Evolutionary conservation across 1,140 invertebrate genomes (phyloP), one percentile per base, ranked within the genome.

Genomic region (Zaprionus nigranus): DNA sequence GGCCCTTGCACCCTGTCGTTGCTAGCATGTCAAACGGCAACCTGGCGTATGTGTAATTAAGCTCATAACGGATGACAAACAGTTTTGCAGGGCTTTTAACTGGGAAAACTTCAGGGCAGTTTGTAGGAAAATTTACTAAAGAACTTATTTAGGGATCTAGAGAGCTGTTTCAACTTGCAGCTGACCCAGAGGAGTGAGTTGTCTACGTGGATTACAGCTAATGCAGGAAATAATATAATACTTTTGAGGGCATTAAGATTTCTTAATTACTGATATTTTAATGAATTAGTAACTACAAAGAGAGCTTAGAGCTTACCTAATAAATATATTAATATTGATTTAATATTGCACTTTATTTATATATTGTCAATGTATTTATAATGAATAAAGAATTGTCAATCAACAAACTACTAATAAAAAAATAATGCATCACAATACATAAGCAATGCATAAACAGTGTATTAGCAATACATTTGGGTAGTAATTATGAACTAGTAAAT

Each of bases 1-100:
- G n/a, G 40, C 56, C 43, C 58, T 17, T 17, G 12, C 12, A 38
- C 38, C 38, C 40, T 46, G 5, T 17, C 57, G 34, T 38, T 58
- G 49, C 53, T 75, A 61, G 60, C 81, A 78, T 84, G 83, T 81
- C 81, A 80, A 83, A 81, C 63, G 81, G 63, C 58, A 69, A 63
- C 70, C 40, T 82, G 78, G 71, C 84, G 75, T 88, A 79, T 88
- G 82, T 71, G 85, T 85, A 90, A 82, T 87, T 87, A 82, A 86
- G 71, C 79, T 58, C 51, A 30, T 75, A 82, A 70, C 56, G 63
- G 36, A 53, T 64, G 69, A 51, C 46, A 51, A 51, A 22, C 20
- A 12, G 20, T 51, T 51, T 46, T 51, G 4, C 46, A 51, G 46
- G 20, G 40, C 40, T 24, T 51, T 51, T 5, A 22, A 11, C 22